phyloP scores from a whole-genome alignment of 2,888 invertebrate species.

The Andrena bucephala region DNA sequence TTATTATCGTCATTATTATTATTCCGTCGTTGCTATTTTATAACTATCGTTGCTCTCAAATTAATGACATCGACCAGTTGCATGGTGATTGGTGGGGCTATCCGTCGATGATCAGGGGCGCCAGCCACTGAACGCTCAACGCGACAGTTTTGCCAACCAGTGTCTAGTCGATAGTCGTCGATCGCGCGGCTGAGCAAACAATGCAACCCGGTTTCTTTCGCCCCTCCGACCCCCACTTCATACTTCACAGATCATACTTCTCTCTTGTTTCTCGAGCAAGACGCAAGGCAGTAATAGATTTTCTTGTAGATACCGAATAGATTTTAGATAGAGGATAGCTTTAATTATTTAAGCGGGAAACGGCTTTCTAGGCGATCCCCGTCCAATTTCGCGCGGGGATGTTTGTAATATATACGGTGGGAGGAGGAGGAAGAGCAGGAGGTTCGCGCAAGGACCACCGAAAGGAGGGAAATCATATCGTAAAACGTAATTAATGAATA shows the following conservation, averaged over 20 bases:
- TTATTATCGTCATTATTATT: constrained; percentile 28
- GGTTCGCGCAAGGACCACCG: constrained; percentile 54
- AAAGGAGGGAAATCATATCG: constrained; percentile 83
- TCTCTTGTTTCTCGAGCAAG: constrained; percentile 78
- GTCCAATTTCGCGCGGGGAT: constrained; percentile 52
- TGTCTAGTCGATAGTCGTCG: constrained; percentile 56
- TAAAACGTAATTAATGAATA: constrained; percentile 84
- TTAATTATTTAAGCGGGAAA: constrained; percentile 84
- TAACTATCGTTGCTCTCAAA: constrained; percentile 67
- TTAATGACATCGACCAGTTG: constrained; percentile 66
- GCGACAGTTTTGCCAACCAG: constrained; percentile 12
- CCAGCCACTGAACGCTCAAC: background rate
- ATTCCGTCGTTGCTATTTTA: constrained; percentile 19
- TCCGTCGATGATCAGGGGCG: constrained; percentile 61
- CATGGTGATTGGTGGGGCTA: constrained; percentile 54
- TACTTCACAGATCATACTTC: constrained; percentile 17
- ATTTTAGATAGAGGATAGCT: constrained; percentile 83
- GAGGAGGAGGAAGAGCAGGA: constrained; percentile 44
- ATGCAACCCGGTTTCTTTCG: constrained; percentile 16
- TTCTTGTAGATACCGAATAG: constrained; percentile 84
- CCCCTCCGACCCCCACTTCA: background rate
- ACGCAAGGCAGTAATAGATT: constrained; percentile 71
- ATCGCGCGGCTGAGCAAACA: constrained; percentile 40
- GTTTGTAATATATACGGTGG: constrained; percentile 72
- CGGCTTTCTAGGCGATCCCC: constrained; percentile 78